Evolutionary conservation across 2,113 vertebrate genomes (phyloP).

Genomic region (Alces alces): DNA sequence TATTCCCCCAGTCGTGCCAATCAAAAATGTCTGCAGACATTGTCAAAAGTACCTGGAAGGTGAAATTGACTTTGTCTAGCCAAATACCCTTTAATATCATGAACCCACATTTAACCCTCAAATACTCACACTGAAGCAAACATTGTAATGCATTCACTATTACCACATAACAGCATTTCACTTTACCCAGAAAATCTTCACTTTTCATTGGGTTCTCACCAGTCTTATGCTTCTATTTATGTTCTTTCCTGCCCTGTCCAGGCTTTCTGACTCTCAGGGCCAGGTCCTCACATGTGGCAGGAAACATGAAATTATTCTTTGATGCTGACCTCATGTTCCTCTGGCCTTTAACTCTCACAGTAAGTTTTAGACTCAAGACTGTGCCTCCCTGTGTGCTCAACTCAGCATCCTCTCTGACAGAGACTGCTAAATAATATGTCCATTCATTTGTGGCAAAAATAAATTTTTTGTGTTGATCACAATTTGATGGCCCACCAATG

Average conservation of each 20-base stretch:
- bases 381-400: background rate
- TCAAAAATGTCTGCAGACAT: background rate
- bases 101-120: background rate
- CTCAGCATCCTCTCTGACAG: background rate
- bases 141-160: background rate
- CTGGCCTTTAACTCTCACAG: background rate
- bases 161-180: background rate
- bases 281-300: background rate
- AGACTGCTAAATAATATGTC: background rate
- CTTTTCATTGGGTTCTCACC: background rate
- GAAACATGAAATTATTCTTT: background rate
- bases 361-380: background rate
- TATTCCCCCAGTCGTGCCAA: background rate
- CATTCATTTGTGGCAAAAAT: background rate
- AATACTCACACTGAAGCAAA: background rate
- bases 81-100: background rate
- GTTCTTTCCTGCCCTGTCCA: background rate
- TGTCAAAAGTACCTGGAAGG: background rate
- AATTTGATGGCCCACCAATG: background rate
- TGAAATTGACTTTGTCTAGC: background rate
- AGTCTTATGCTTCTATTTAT: background rate
- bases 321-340: background rate
- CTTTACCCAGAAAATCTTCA: background rate
- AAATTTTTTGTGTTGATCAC: background rate
- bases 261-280: background rate